Evolutionary conservation across 2,888 invertebrate genomes (phyloP).

Genomic region (Nipponacmea schrenckii): DNA sequence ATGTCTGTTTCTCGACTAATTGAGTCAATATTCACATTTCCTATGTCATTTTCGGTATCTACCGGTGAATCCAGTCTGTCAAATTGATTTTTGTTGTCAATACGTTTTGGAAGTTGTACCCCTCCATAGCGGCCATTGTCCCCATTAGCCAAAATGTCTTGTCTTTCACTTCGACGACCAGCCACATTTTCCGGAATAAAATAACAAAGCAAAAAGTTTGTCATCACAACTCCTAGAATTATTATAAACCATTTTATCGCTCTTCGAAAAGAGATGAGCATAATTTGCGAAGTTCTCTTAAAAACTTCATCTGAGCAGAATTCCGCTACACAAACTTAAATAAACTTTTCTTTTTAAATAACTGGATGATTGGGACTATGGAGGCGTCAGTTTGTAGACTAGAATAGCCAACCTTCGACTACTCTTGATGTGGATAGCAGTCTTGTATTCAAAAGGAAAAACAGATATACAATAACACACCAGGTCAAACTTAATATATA

Average conservation of each 20-base stretch:
- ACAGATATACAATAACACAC: too few species aligned
- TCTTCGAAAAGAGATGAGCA: constrained; percentile 41
- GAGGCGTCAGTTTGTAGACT: too few species aligned
- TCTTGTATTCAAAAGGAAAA: too few species aligned
- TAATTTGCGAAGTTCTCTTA: constrained; percentile 22
- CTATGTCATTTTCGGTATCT: constrained; percentile 2
- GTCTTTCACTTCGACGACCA: neutral
- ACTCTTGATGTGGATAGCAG: too few species aligned
- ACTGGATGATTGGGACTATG: too few species aligned
- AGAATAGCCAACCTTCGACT: too few species aligned
- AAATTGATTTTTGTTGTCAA: constrained; percentile 19
- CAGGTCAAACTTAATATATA: too few species aligned
- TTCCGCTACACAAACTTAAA: neutral
- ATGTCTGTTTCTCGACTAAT: constrained; percentile 35
- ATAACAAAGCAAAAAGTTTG: constrained; percentile 28
- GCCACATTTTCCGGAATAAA: neutral
- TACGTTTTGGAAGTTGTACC: constrained; percentile 25
- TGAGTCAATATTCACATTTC: neutral
- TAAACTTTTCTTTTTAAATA: too few species aligned
- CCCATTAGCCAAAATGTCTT: neutral
- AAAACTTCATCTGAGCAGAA: neutral
- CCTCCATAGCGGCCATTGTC: constrained; percentile 8
- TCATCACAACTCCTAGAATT: constrained; percentile 22
- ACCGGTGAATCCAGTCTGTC: neutral
- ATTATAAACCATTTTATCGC: constrained; percentile 36